Evolutionary conservation across 2,797 vertebrate species (phyloP).

Genomic region (Naso thynnoides): DNA sequence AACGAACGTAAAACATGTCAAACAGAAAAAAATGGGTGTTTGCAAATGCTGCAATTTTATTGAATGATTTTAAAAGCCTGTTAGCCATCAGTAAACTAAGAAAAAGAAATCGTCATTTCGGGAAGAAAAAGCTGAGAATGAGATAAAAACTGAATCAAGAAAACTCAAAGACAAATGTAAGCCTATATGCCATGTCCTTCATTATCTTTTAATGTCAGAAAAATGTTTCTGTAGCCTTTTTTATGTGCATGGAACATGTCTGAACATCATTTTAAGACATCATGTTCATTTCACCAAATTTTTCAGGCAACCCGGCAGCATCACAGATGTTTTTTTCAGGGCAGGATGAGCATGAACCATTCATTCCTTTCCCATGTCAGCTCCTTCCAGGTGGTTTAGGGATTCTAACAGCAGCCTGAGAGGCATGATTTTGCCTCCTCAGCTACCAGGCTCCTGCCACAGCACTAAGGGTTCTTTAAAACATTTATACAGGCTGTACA

Average conservation of each 20-base stretch:
- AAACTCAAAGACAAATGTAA: neutral
- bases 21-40: neutral
- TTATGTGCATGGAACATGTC: slow-evolving; percentile 25
- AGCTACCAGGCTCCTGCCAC: slow-evolving; percentile 8
- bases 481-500: slow-evolving; percentile 40
- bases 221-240: slow-evolving; percentile 37
- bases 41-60: neutral
- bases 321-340: slow-evolving; percentile 55
- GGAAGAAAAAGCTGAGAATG: neutral
- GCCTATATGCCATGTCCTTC: slow-evolving; percentile 32
- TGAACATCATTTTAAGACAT: slow-evolving; percentile 38
- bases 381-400: slow-evolving; percentile 41
- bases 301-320: slow-evolving; percentile 20
- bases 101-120: neutral
- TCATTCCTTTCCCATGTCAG: slow-evolving; percentile 13
- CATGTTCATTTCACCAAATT: slow-evolving; percentile 30
- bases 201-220: slow-evolving; percentile 54
- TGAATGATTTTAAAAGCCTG: neutral
- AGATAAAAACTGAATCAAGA: neutral
- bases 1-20: neutral
- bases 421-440: slow-evolving; percentile 28
- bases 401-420: slow-evolving; percentile 24
- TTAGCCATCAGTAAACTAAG: neutral
- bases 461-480: slow-evolving; percentile 31
- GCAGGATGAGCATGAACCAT: slow-evolving; percentile 48